Conservation (phyloP, 2,113 vertebrate genomes). For the Collichthys lucidus region DNA sequence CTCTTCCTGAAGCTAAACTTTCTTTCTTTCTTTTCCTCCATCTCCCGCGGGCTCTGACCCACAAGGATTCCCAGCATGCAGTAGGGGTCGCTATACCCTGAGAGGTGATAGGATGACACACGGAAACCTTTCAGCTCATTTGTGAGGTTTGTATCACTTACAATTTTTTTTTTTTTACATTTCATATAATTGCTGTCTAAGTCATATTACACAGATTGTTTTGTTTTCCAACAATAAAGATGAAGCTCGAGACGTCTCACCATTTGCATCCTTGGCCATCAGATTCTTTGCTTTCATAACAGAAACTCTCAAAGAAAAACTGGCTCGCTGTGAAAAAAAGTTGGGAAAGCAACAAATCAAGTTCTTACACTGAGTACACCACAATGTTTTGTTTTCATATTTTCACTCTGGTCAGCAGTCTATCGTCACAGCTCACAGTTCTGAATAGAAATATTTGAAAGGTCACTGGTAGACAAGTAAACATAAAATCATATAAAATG, state of each 20-base stretch:
- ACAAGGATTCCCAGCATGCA: slow-evolving; percentile 93
- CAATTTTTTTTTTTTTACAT: no score
- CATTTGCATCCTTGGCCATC: slow-evolving; percentile 92
- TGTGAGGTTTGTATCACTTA: neutral
- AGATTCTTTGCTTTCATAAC: slow-evolving; percentile 90
- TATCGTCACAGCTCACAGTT: slow-evolving; percentile 10
- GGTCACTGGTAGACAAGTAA: slow-evolving; percentile 22
- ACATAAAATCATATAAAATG: slow-evolving; percentile 10
- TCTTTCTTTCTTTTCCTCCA: slow-evolving; percentile 87
- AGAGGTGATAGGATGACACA: neutral
- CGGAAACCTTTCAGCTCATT: neutral
- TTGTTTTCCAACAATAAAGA: neutral
- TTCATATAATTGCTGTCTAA: neutral
- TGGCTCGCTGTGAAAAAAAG: slow-evolving; percentile 82
- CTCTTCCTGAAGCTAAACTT: slow-evolving; percentile 90
- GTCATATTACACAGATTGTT: neutral
- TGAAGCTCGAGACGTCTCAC: slow-evolving; percentile 75
- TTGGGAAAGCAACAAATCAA: neutral
- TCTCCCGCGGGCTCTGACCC: slow-evolving; percentile 83
- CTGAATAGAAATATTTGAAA: slow-evolving; percentile 51
- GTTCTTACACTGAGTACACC: neutral
- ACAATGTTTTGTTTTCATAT: neutral
- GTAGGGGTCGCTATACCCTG: slow-evolving; percentile 95
- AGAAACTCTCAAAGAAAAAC: slow-evolving; percentile 88
- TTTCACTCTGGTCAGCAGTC: slow-evolving; percentile 4